A percentile compares a stretch with the other conserved stretches of the same genome.
Conservation (phyloP, 2,888 invertebrate species). For the Mactromeris polynyma region DNA sequence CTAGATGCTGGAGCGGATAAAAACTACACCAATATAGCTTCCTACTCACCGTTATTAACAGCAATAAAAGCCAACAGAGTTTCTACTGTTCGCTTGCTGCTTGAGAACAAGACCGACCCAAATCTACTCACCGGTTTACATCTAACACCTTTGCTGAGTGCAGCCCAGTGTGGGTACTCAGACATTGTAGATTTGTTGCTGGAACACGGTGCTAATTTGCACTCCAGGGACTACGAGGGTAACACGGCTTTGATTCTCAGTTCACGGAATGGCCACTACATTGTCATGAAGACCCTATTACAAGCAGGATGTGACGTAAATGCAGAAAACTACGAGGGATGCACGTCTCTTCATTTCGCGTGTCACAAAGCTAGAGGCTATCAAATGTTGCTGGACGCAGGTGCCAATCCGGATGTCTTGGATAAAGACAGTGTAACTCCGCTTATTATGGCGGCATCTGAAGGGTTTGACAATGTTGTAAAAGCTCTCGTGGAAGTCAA, state of each 20-base stretch:
- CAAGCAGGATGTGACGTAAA: slow-evolving; percentile 76
- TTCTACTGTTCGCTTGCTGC: slow-evolving; percentile 61
- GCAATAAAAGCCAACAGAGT: slow-evolving; percentile 71
- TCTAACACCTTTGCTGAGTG: slow-evolving; percentile 78
- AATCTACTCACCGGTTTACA: slow-evolving; percentile 53
- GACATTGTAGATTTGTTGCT: slow-evolving; percentile 76
- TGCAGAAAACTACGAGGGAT: slow-evolving; percentile 85
- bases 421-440: slow-evolving; percentile 84
- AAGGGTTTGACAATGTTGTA: slow-evolving; percentile 84
- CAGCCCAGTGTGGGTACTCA: slow-evolving; percentile 75
- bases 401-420: slow-evolving; percentile 80
- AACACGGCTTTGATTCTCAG: slow-evolving; percentile 83
- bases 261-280: slow-evolving; percentile 73
- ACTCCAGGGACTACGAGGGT: slow-evolving; percentile 75
- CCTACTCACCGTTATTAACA: slow-evolving; percentile 73
- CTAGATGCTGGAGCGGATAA: slow-evolving; percentile 71
- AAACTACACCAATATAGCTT: slow-evolving; percentile 65
- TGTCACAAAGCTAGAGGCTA: slow-evolving; percentile 81
- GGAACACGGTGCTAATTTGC: slow-evolving; percentile 73
- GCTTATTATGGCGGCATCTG: slow-evolving; percentile 83
- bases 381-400: slow-evolving; percentile 79
- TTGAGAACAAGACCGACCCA: slow-evolving; percentile 64
- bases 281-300: slow-evolving; percentile 70
- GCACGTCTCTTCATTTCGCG: slow-evolving; percentile 88
- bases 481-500: slow-evolving; percentile 74